phyloP scores from a whole-genome alignment of 2,888 invertebrate species.

The Drosophila neutralis region DNA sequence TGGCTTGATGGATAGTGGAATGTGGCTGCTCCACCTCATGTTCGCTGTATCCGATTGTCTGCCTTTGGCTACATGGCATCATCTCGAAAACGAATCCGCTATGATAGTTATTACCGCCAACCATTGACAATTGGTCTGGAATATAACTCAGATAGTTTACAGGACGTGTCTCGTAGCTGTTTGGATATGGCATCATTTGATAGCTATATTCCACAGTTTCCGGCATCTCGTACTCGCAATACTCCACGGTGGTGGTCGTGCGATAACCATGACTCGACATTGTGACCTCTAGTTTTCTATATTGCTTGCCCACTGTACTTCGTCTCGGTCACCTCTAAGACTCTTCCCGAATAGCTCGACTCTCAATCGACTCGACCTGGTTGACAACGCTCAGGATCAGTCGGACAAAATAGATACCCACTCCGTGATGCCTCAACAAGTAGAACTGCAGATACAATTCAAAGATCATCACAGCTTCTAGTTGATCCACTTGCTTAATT shows the following conservation, averaged over 20 bases:
- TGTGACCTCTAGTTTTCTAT: background rate
- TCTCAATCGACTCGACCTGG: constrained; percentile 65
- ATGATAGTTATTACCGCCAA: constrained; percentile 17
- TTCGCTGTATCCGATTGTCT: constrained; percentile 14
- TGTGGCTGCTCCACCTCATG: constrained; percentile 7
- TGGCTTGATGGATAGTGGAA: background rate
- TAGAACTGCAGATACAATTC: constrained; percentile 80
- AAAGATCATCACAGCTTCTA: constrained; percentile 72
- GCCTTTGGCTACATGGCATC: constrained; percentile 14
- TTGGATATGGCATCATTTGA: constrained; percentile 32
- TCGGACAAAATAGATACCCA: constrained; percentile 76
- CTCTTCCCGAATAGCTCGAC: constrained; percentile 1
- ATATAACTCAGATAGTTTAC: constrained; percentile 64
- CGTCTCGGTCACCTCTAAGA: background rate
- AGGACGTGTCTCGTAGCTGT: constrained; percentile 61
- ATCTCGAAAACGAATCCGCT: constrained; percentile 27
- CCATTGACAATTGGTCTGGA: constrained; percentile 54
- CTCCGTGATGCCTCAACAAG: constrained; percentile 75
- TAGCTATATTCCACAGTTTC: constrained; percentile 61
- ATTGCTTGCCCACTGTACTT: constrained; percentile 1
- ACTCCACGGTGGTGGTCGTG: constrained; percentile 49
- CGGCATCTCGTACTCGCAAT: constrained; percentile 69
- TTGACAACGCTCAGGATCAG: constrained; percentile 73
- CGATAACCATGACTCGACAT: constrained; percentile 50
- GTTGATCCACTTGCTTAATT: constrained; percentile 2